Evolutionary conservation across 2,888 invertebrate species (phyloP).

Genomic region (Anodontia alba): DNA sequence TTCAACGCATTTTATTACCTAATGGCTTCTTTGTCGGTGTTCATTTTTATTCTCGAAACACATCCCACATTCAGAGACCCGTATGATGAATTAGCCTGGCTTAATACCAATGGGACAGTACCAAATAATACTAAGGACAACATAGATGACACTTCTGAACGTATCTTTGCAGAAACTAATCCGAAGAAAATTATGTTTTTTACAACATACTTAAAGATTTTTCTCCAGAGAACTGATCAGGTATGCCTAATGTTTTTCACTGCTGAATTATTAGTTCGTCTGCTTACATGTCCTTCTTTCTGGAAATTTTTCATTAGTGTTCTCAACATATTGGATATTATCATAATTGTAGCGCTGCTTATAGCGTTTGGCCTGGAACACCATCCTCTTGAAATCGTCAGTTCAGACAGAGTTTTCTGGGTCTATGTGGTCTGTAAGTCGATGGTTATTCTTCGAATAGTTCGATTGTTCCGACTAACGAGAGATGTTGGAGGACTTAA

Average conservation of each 20-base stretch:
- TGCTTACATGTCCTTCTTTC: conserved; percentile 63
- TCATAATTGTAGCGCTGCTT: conserved; percentile 45
- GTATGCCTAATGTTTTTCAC: conserved; percentile 73
- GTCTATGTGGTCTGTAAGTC: conserved; percentile 33
- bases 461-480: conserved; percentile 43
- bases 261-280: conserved; percentile 67
- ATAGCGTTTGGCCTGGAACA: conserved; percentile 29
- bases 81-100: no score
- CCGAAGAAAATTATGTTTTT: conserved; percentile 17
- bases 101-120: no score
- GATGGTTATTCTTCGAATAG: conserved; percentile 34
- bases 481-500: conserved; percentile 55
- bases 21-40: conserved; percentile 43
- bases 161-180: not conserved
- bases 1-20: conserved; percentile 37
- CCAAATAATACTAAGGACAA: no score
- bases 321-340: conserved; percentile 48
- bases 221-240: conserved; percentile 66
- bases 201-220: conserved; percentile 38
- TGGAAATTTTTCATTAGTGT: conserved; percentile 49
- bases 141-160: not conserved
- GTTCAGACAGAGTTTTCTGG: not conserved
- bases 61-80: conserved; percentile 50
- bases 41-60: conserved; percentile 47
- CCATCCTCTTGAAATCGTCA: not conserved